Evolutionary conservation across 2,888 invertebrate genomes (phyloP), one percentile per base, ranked within the genome.

Genomic region (Aspidapion aeneum): DNA sequence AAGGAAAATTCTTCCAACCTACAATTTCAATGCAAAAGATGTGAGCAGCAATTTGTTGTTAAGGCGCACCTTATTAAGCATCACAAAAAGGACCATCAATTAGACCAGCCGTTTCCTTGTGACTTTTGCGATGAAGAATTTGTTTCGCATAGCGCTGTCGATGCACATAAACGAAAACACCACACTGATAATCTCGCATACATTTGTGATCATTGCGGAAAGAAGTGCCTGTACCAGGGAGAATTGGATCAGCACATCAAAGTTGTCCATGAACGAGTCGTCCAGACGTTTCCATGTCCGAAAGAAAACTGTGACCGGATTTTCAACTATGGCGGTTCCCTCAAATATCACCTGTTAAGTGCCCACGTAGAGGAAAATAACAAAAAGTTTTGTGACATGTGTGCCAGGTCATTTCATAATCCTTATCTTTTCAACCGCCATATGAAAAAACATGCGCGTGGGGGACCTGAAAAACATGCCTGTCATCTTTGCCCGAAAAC

Each of bases 121-220:
- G 64, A 66, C 17, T 19, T 63, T 2, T 66, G 66, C 35, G 59
- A 58, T 1, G 84, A 85, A 70, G 83, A 82, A 1, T 85, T 85
- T 75, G 83, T 83, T 50, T 83, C 84, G 74, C 84, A 84, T 70
- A 83, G 83, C 74, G 83, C 84, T 75, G 76, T 86, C 68, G 83
- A 83, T 52, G 69, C 71, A 20, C 86, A 86, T 79, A 84, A 84
- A 76, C 60, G 60, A 51, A 80, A 85, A 56, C 83, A 83, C 59
- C 86, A 86, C 77, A 83, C 83, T 0, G 85, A 86, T 0, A 85
- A 85, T 77, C 84, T 84, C 75, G 86, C 86, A 55, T 83, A 84
- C 77, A 82, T 83, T 65, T 86, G 86, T 74, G 79, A 83, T 66
- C 81, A 82, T 73, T 86, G 86, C 77, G 83, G 83, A 19, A 86